phyloP scores from a whole-genome alignment of 2,888 invertebrate species.

The Yponomeuta evonymella region DNA sequence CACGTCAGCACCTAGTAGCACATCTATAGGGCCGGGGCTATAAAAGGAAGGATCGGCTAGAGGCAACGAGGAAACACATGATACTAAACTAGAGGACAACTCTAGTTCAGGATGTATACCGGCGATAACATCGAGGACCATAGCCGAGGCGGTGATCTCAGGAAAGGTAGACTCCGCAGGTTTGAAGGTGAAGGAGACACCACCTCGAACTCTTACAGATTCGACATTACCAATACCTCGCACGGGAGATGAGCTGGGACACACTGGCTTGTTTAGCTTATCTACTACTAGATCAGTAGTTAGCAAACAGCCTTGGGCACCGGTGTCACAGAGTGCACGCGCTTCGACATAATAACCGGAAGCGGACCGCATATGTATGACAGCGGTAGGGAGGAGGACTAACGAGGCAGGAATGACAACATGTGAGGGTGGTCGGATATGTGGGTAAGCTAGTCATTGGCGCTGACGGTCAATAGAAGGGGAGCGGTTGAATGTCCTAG shows the following conservation, averaged over 20 bases:
- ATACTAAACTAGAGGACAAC: background rate
- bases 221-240: background rate
- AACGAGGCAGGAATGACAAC: background rate
- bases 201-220: background rate
- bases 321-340: constrained; percentile 9
- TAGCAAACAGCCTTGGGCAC: constrained; percentile 7
- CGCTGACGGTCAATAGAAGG: too few relatives aligned
- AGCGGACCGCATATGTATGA: background rate
- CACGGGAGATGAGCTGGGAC: too few relatives aligned
- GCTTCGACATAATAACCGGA: constrained; percentile 7
- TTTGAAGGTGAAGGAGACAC: background rate
- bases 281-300: background rate
- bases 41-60: background rate
- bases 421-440: too few relatives aligned
- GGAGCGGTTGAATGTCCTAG: too few relatives aligned
- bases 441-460: too few relatives aligned
- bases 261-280: background rate
- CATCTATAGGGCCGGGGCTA: background rate
- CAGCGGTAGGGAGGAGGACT: background rate
- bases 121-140: background rate
- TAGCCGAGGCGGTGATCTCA: background rate
- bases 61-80: background rate
- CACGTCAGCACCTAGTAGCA: background rate
- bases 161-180: background rate
- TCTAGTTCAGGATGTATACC: background rate